Evolutionary conservation across 2,888 invertebrate species (phyloP).

Genomic region (Gonocerus acuteangulatus): DNA sequence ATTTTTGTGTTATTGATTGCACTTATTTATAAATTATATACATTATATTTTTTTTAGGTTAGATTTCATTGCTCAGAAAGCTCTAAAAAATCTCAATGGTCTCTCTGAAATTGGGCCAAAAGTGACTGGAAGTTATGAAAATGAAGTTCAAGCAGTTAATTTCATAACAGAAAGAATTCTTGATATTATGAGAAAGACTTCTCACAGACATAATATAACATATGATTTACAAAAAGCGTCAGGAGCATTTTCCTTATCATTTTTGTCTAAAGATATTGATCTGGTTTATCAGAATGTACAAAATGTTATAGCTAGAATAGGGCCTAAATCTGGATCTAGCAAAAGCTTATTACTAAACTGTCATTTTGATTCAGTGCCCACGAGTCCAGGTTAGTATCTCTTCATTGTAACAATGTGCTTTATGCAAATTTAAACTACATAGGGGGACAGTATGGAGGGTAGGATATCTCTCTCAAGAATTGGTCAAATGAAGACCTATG

Average conservation of each 20-base stretch:
- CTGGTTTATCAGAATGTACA: slow-evolving; percentile 67
- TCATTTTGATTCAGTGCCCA: slow-evolving; percentile 82
- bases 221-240: slow-evolving; percentile 58
- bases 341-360: slow-evolving; percentile 72
- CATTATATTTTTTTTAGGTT: slow-evolving; percentile 6
- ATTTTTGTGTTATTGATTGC: too few species aligned
- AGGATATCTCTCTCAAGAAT: neutral
- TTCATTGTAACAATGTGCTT: neutral
- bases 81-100: slow-evolving; percentile 53
- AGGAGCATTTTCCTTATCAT: slow-evolving; percentile 63
- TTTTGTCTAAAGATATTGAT: slow-evolving; percentile 71
- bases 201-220: slow-evolving; percentile 52
- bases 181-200: slow-evolving; percentile 48
- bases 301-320: slow-evolving; percentile 67
- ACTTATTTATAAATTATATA: too few species aligned
- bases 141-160: slow-evolving; percentile 63
- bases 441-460: too few species aligned
- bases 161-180: slow-evolving; percentile 52
- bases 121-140: slow-evolving; percentile 69
- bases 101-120: slow-evolving; percentile 62
- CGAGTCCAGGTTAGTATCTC: slow-evolving; percentile 62
- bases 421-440: neutral
- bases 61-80: slow-evolving; percentile 59
- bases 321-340: slow-evolving; percentile 49
- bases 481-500: neutral